Base-by-base conservation (phyloP, 53 echinoderm and acorn worm genomes). In the Pentamera pediparva region DNA sequence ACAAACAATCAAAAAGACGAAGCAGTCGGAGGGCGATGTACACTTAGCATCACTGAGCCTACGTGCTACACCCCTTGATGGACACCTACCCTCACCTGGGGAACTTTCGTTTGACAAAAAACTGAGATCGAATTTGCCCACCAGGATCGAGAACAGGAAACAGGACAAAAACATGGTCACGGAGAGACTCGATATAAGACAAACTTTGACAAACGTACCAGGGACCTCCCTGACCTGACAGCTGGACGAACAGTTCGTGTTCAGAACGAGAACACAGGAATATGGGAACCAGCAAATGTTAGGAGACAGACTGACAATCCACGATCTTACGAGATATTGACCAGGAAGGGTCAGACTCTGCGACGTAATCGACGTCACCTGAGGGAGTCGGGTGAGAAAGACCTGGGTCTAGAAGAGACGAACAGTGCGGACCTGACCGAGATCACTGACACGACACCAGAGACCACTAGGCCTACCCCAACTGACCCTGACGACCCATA, bases 361-460 rank as follows among this genome's bases (percentile, higher is more conserved):
- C 65, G 84, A 40, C 43, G 89, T 15, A 84, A 84, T 65, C 45
- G 77, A 21, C 76, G 37, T 13, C 77, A 77, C 20, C 54, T 84
- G 3, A 70, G 11, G 4, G 51, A 70, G 15, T 49, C 70, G 19
- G 50, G 50, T n/a, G 70, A 70, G 29, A 70, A 27, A 49, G 27
- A 15, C 31, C 13, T 27, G 3, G 17, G 6, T 27, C 3, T 3
- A 22, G 20, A 38, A 38, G 19, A 38, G 39, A 3, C 0, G 29
- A 5, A 24, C 4, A 67, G 15, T 2, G 1, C 6, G 2, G 26
- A 22, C 7, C 22, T n/a, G 0, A 4, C 3, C 69, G 43, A 38
- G 24, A 6, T 24, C 40, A 65, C 39, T 11, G 20, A 37, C 67
- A 37, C 24, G 22, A 61, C 13, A 61, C 32, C 4, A 21, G 12